Evolutionary conservation across 35 echinoderm and acorn worm species (phyloP).

Genomic region (Lytechinus pictus): DNA sequence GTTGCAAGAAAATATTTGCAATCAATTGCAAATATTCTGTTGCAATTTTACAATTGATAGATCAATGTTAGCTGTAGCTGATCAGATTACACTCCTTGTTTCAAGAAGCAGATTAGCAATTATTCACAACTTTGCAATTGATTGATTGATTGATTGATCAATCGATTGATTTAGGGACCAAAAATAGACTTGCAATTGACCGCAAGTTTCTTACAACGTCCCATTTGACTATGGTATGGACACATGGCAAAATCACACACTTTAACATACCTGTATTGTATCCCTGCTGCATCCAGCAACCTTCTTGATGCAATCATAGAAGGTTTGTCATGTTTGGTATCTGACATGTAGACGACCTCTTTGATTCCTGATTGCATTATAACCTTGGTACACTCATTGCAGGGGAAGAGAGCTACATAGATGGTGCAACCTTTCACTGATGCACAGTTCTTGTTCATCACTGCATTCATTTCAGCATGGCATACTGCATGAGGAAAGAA

Average conservation of each 20-base stretch:
- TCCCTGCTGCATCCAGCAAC: slow-evolving; percentile 71
- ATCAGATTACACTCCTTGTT: no score
- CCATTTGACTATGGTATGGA: not conserved
- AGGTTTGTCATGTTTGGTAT: slow-evolving; percentile 81
- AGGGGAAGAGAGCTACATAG: slow-evolving; percentile 94
- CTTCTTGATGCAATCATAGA: slow-evolving; percentile 81
- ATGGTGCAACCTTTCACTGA: slow-evolving; percentile 88
- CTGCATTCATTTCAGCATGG: slow-evolving; percentile 97
- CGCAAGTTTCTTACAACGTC: no score
- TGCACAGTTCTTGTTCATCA: slow-evolving; percentile 92
- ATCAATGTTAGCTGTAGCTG: no score
- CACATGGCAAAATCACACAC: not conserved
- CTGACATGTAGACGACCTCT: slow-evolving; percentile 78
- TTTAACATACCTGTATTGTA: slow-evolving; percentile 68
- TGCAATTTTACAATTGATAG: no score
- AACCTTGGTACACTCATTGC: slow-evolving; percentile 96
- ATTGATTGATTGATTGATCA: no score
- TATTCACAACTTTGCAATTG: no score
- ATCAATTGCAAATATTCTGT: no score
- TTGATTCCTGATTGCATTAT: slow-evolving; percentile 94
- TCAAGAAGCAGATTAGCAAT: no score
- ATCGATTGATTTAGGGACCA: no score
- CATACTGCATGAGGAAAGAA: slow-evolving; percentile 53
- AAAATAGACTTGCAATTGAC: no score
- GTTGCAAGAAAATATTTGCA: no score